Percentiles rank a stretch among this genome's conserved stretches.
phyloP scores from a whole-genome alignment of 1,140 invertebrate species.

The Probaryconus sp. region DNA sequence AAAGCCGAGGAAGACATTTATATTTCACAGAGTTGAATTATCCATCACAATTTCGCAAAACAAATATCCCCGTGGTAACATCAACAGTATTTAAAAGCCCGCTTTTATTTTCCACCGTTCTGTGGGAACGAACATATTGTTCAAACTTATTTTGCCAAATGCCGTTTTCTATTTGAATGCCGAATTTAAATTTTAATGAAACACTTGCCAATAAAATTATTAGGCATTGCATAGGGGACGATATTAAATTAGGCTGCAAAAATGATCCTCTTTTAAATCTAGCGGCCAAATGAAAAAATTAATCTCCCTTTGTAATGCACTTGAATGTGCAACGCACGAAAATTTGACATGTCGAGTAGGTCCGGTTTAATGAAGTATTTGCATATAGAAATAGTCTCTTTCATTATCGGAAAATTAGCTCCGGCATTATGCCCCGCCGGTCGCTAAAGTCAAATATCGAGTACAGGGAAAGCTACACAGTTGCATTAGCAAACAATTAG shows the following conservation, averaged over 20 bases:
- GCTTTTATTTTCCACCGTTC: too few relatives aligned
- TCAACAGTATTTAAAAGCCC: too few relatives aligned
- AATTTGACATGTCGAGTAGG: conserved; percentile 10
- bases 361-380: conserved; percentile 42
- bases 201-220: neutral
- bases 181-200: neutral
- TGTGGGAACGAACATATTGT: too few relatives aligned
- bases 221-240: too few relatives aligned
- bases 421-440: conserved; percentile 5
- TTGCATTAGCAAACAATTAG: conserved; percentile 67
- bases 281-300: conserved; percentile 9
- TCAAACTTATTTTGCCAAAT: too few relatives aligned
- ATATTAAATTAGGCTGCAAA: too few relatives aligned
- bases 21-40: too few relatives aligned
- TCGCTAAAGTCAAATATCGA: conserved; percentile 45
- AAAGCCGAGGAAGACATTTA: too few relatives aligned
- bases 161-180: too few relatives aligned
- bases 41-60: too few relatives aligned
- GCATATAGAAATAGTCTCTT: conserved; percentile 33
- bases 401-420: conserved; percentile 43
- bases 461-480: conserved; percentile 29
- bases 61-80: too few relatives aligned
- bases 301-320: conserved; percentile 3
- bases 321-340: conserved; percentile 5
- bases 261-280: neutral